Conservation (phyloP, 2,113 vertebrate genomes). For the Tylochromis polylepis region DNA sequence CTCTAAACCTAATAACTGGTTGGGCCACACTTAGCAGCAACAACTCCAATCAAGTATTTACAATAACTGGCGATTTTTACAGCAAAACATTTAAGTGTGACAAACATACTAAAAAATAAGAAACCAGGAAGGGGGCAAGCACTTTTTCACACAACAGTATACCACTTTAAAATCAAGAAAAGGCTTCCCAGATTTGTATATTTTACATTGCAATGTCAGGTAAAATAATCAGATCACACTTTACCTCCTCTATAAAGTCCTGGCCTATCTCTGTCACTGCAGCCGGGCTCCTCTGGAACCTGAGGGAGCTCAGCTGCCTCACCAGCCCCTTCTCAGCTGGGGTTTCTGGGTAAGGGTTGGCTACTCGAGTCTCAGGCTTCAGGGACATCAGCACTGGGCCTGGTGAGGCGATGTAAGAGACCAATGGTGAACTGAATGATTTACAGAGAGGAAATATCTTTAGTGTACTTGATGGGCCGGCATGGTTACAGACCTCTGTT, state of each 20-base stretch:
- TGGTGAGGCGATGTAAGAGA: background rate
- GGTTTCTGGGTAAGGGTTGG: conserved; percentile 55
- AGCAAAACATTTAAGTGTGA: background rate
- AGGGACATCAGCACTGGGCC: conserved; percentile 85
- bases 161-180: background rate
- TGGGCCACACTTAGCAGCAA: background rate
- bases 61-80: background rate
- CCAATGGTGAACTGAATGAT: background rate
- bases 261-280: background rate
- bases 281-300: background rate
- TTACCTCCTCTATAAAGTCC: conserved; percentile 40
- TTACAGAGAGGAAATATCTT: background rate
- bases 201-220: background rate
- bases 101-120: background rate
- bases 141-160: background rate
- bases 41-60: background rate
- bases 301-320: background rate
- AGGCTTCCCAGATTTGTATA: background rate
- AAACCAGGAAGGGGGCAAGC: background rate
- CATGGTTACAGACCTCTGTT: conserved; percentile 78
- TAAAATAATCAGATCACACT: background rate
- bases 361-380: conserved; percentile 68
- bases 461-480: background rate
- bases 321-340: conserved; percentile 13
- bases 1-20: background rate